Evolutionary conservation across 2,888 invertebrate species (phyloP).

Genomic region (Microctonus brassicae): DNA sequence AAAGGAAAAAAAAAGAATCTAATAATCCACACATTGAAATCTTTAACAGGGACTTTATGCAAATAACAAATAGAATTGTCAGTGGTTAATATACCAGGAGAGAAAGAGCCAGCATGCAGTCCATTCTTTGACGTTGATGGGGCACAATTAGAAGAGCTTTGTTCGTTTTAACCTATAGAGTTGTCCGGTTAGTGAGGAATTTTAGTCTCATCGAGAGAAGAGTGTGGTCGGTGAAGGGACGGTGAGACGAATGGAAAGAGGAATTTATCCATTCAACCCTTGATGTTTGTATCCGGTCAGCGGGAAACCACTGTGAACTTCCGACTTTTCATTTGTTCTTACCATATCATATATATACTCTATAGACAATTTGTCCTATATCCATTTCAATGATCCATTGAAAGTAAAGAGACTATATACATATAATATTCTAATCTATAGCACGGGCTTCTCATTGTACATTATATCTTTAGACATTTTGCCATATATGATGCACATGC

Average conservation of each 20-base stretch:
- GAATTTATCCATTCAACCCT: conserved; percentile 63
- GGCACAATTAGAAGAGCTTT: conserved; percentile 65
- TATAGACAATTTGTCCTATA: not conserved
- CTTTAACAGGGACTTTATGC: conserved; percentile 61
- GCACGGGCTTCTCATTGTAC: no score
- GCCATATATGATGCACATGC: no score
- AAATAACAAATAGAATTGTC: conserved; percentile 66
- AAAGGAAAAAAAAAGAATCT: not conserved
- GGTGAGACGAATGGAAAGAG: not conserved
- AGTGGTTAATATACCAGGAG: conserved; percentile 46
- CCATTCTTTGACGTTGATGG: conserved; percentile 61
- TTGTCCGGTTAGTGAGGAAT: conserved; percentile 54
- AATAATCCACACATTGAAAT: conserved; percentile 50
- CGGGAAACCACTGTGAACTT: conserved; percentile 54
- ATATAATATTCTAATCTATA: no score
- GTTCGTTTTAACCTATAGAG: conserved; percentile 53
- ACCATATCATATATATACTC: not conserved
- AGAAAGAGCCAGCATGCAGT: conserved; percentile 40
- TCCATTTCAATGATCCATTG: not conserved
- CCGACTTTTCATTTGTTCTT: conserved; percentile 34
- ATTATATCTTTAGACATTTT: no score
- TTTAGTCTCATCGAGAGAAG: conserved; percentile 54
- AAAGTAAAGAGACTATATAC: no score
- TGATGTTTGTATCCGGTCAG: conserved; percentile 64
- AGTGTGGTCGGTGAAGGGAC: not conserved